Base-by-base conservation (phyloP, 2,113 vertebrate species). In the Centropristis striata region DNA sequence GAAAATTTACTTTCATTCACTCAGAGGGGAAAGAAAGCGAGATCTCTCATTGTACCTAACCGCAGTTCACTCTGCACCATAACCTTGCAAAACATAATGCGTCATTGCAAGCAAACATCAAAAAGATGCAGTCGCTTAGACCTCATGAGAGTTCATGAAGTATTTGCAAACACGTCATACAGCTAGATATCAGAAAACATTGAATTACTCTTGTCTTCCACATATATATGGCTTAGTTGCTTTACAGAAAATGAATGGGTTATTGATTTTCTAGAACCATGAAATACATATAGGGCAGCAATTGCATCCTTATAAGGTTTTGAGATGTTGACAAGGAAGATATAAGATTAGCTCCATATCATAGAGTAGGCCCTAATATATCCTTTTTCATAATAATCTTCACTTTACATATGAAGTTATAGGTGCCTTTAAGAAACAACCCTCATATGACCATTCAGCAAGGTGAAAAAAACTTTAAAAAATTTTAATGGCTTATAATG, bases 321-420 rank as follows among this genome's bases (percentile, higher is more conserved):
- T 32, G 54, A 36, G 46, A 51, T 67, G 44, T 32, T 74, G 21
- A 46, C 28, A 11, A 25, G 23, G 15, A 77, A 51, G 11, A 75
- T 28, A 79, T 67, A 71, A 78, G 32, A 51, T 63, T 71, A 25
- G 9, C 46, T 73, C 21, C n/a, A 39, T 69, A 59, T 63, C 27
- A 67, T 42, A 47, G 21, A 78, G 4, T 64, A 47, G 32, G 32
- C 32, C 32, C 32, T 32, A 32, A 68, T 67, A 12, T 39, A 14
- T 27, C 16, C 8, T 63, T 32, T 78, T 49, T 75, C 15, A 54
- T 54, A 50, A 23, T n/a, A 20, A 23, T 36, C 25, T 71, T 37
- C 13, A 47, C 5, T 37, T 49, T 2, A 58, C 39, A 32, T 28
- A 5, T 1, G 16, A 46, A 41, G 21, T 32, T 14, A 36, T 36